Evolutionary conservation across 2,797 vertebrate species (phyloP).

Genomic region (Chelmon rostratus): DNA sequence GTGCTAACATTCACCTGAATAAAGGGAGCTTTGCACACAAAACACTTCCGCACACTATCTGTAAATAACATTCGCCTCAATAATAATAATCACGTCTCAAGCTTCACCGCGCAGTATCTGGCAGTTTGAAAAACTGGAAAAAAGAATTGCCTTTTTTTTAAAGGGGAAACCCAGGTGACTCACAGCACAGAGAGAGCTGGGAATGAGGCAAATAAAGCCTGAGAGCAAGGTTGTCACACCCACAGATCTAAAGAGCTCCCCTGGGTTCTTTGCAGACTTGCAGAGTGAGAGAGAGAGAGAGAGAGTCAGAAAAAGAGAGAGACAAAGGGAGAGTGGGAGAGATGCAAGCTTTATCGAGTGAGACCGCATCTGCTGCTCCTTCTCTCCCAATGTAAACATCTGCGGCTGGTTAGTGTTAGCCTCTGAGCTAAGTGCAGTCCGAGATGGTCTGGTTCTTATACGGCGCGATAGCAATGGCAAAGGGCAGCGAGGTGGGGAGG

Average conservation of each 20-base stretch:
- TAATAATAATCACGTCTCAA: slow-evolving; percentile 51
- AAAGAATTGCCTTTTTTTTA: slow-evolving; percentile 30
- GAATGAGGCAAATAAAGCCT: slow-evolving; percentile 76
- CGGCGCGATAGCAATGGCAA: slow-evolving; percentile 85
- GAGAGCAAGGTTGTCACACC: slow-evolving; percentile 78
- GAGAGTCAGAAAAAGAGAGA: slow-evolving; percentile 71
- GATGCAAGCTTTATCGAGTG: slow-evolving; percentile 87
- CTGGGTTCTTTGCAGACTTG: slow-evolving; percentile 73
- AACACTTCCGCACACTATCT: slow-evolving; percentile 44
- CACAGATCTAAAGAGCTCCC: slow-evolving; percentile 81
- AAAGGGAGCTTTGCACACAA: slow-evolving; percentile 64
- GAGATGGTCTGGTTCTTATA: slow-evolving; percentile 89
- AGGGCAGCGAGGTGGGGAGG: slow-evolving; percentile 86
- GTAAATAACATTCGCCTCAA: slow-evolving; percentile 49
- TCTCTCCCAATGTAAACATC: slow-evolving; percentile 85
- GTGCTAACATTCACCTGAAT: slow-evolving; percentile 75
- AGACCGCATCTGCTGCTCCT: slow-evolving; percentile 85
- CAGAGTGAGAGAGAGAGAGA: slow-evolving; percentile 58
- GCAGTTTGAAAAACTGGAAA: slow-evolving; percentile 57
- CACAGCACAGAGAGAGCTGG: slow-evolving; percentile 66
- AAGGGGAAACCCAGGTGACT: slow-evolving; percentile 83
- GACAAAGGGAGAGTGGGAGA: slow-evolving; percentile 76
- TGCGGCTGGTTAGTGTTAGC: slow-evolving; percentile 90
- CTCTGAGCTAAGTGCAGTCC: slow-evolving; percentile 87
- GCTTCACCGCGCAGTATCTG: slow-evolving; percentile 54